These are phyloP conservation scores for Beroe forskalii DNA, from an alignment of 37 sponge, comb jelly and placozoan genomes.

Conservation along the genomic window DNA sequence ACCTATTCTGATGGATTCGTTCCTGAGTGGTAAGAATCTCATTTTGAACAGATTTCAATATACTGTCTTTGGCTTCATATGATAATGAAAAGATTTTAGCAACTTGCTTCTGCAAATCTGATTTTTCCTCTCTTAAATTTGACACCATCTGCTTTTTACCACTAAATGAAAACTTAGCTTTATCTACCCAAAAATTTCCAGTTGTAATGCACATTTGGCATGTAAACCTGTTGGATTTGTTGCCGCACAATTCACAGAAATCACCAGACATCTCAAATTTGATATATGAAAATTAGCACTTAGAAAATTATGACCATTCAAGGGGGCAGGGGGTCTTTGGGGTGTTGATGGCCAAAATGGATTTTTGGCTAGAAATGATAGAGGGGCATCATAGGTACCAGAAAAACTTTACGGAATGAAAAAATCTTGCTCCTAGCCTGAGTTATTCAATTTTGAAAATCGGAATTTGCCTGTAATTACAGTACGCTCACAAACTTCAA, in stretches of 20 bases:
- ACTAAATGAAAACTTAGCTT: slow-evolving; percentile 59
- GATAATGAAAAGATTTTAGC: background rate
- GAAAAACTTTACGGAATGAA: too few relatives aligned
- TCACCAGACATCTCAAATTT: background rate
- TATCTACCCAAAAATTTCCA: slow-evolving; percentile 48
- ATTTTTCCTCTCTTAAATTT: slow-evolving; percentile 24
- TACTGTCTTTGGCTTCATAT: slow-evolving; percentile 26
- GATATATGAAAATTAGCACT: too few relatives aligned
- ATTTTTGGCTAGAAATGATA: too few relatives aligned
- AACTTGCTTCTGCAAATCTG: slow-evolving; percentile 1
- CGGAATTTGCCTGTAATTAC: too few relatives aligned
- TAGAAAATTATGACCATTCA: too few relatives aligned
- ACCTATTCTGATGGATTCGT: background rate
- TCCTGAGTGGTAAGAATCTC: background rate
- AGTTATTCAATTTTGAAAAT: too few relatives aligned
- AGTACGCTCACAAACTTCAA: too few relatives aligned
- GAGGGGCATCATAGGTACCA: too few relatives aligned
- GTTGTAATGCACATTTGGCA: slow-evolving; percentile 58
- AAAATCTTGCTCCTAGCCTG: too few relatives aligned
- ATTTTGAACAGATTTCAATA: background rate
- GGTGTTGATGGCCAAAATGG: too few relatives aligned
- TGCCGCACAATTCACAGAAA: slow-evolving; percentile 22
- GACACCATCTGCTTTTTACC: slow-evolving; percentile 55
- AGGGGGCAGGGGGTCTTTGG: too few relatives aligned
- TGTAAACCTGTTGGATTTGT: slow-evolving; percentile 15